Base-by-base conservation (phyloP, 2,113 vertebrate genomes). In the Brachirus orientalis region DNA sequence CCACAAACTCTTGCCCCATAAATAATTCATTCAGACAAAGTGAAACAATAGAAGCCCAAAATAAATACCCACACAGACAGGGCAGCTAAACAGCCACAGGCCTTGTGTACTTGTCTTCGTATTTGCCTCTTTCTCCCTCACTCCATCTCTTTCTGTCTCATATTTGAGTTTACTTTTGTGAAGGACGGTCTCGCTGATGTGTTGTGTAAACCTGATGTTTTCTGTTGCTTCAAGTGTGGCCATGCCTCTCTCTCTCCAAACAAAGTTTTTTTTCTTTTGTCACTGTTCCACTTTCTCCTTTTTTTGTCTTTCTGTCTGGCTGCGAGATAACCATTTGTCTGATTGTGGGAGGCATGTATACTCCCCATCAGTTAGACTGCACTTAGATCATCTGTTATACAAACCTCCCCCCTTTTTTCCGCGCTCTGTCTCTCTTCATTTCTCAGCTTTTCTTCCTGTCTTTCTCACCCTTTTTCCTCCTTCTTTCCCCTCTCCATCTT, bases 321-420 rank as follows among this genome's bases (percentile, higher is more conserved):
- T 67, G 51, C 17, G 0, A 87, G 83, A 84, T 57, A 75, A 78
- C 84, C 84, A 88, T 90, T 90, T 88, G 79, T 89, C 74, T 88
- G 85, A 88, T 82, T 70, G 60, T 72, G 63, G 83, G 73, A 87
- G 88, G 89, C 84, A 4, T 19, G 2, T 47, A 57, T 63, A 75
- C 77, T 91, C 84, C 58, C 79, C 75, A 81, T 79, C 75, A 86
- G 87, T 92, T 90, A 84, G 73, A 44, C 75, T 66, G 33, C 22
- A 4, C 83, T 87, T 77, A 76, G 65, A 89, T 91, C 84, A 87
- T 89, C 83, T 73, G 75, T 87, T 89, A 89, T 75, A 63, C 71
- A 80, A 85, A 82, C 60, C 57, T 41, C n/a, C 72, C 69, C 69
- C 36, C 43, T 63, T 66, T 43, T 52, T 40, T 18, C 9, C 14